phyloP scores from a whole-genome alignment of 1,140 invertebrate genomes.

The Carcinoscorpius rotundicauda region DNA sequence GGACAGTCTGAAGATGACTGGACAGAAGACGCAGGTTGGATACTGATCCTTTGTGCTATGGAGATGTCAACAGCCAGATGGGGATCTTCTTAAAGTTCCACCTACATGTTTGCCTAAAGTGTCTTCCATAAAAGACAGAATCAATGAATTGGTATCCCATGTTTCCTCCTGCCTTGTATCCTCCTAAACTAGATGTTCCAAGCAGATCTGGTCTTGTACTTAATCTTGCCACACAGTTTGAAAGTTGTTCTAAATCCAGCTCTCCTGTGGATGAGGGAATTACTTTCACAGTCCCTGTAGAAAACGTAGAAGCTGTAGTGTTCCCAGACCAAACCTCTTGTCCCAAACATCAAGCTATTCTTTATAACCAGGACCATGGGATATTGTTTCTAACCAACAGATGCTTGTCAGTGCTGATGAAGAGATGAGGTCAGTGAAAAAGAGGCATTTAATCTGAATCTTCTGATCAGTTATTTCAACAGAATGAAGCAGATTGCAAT shows the following conservation, averaged over 20 bases:
- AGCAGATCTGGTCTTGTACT: slow-evolving; percentile 46
- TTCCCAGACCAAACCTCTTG: slow-evolving; percentile 23
- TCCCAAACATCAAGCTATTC: slow-evolving; percentile 29
- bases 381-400: no score
- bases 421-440: no score
- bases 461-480: no score
- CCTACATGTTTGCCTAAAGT: slow-evolving; percentile 12
- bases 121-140: slow-evolving; percentile 42
- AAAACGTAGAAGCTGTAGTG: slow-evolving; percentile 14
- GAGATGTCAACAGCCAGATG: background rate
- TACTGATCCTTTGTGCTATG: slow-evolving; percentile 5
- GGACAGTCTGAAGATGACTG: background rate
- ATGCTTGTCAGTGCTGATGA: no score
- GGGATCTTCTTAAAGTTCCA: background rate
- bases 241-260: slow-evolving; percentile 37
- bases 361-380: slow-evolving; percentile 46
- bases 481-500: no score
- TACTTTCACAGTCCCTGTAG: slow-evolving; percentile 26
- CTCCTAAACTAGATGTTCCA: slow-evolving; percentile 21
- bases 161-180: slow-evolving; percentile 7
- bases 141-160: slow-evolving; percentile 50
- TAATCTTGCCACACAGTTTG: slow-evolving; percentile 47
- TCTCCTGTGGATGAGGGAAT: slow-evolving; percentile 26
- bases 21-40: background rate
- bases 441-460: no score